These are phyloP conservation scores for Phrixothrix hirtus DNA, from an alignment of 2,888 invertebrate genomes.

Conservation along the genomic window DNA sequence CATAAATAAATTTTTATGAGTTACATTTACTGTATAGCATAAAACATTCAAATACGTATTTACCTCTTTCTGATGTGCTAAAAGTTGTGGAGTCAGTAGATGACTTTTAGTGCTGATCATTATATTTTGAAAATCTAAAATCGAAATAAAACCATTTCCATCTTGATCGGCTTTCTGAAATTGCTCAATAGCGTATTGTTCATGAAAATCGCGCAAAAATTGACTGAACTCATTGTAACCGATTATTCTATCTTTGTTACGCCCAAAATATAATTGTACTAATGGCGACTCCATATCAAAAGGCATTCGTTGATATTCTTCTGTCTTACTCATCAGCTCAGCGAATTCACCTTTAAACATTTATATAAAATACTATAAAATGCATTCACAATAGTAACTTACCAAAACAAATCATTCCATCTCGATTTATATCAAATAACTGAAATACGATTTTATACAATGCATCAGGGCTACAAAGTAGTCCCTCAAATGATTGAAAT, in stretches of 20 bases:
- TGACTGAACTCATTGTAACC: slow-evolving; percentile 97
- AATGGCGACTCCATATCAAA: slow-evolving; percentile 96
- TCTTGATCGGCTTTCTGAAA: slow-evolving; percentile 89
- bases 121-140: slow-evolving; percentile 91
- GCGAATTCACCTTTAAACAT: slow-evolving; percentile 91
- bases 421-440: slow-evolving; percentile 96
- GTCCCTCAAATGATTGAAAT: slow-evolving; percentile 97
- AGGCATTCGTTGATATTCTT: slow-evolving; percentile 86
- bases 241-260: slow-evolving; percentile 86
- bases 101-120: slow-evolving; percentile 95
- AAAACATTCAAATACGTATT: no score
- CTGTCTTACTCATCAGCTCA: slow-evolving; percentile 93
- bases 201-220: slow-evolving; percentile 98
- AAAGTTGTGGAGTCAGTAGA: slow-evolving; percentile 89
- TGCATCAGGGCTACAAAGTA: slow-evolving; percentile 95
- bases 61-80: slow-evolving; percentile 89
- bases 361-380: slow-evolving; percentile 33
- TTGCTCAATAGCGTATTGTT: slow-evolving; percentile 97
- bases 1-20: no score
- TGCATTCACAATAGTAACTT: slow-evolving; percentile 49
- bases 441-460: slow-evolving; percentile 98
- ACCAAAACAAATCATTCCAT: slow-evolving; percentile 94
- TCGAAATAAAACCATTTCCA: slow-evolving; percentile 88
- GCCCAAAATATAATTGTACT: slow-evolving; percentile 94
- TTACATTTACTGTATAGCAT: no score